Evolutionary conservation across 2,113 vertebrate species (phyloP), one percentile per base, ranked within the genome.

Genomic region (Hucho hucho): DNA sequence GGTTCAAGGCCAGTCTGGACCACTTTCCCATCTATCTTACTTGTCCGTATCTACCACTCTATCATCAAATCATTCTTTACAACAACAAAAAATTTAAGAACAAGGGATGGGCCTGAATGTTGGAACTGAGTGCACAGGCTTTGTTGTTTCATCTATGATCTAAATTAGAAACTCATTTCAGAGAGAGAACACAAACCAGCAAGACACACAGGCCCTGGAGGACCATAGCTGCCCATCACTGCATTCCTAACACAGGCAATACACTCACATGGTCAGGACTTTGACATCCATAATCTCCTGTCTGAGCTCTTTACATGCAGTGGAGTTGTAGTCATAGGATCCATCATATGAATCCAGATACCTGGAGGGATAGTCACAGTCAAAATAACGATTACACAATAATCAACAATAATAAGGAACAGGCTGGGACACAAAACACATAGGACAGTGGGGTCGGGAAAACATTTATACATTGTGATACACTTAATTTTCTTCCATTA

Each of bases 231-330:
- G 49, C 1, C 14, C 49, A 18, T 53, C 49, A 5, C 49, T 14
- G 49, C 16, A 53, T 53, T 53, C 13, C 3, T 1, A 11, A 43
- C 37, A 43, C 37, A 43, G 28, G 68, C 1, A 9, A 70, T 5
- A 72, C 82, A 98, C 97, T 98, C 92, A 99, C 97, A 98, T 98
- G 68, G 97, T 97, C 78, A 99, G 91, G 82, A 97, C 95, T 86
- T 99, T 99, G 91, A 99, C 95, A 1, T 96, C 95, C 80, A 94
- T 94, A 85, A 99, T 98, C 80, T 98, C 96, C 76, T 97, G 94
- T 32, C 97, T 94, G 82, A 99, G 91, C 81, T 98, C 96, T 92
- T 95, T 91, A 88, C 97, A 99, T 92, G 95, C 93, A 0, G 96
- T 96, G 65, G 97, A 98, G 91, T 98, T 99, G 91, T 92, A 99